These are phyloP conservation scores for Brenthis hecate DNA, from an alignment of 2,888 invertebrate genomes.

Conservation along the genomic window DNA sequence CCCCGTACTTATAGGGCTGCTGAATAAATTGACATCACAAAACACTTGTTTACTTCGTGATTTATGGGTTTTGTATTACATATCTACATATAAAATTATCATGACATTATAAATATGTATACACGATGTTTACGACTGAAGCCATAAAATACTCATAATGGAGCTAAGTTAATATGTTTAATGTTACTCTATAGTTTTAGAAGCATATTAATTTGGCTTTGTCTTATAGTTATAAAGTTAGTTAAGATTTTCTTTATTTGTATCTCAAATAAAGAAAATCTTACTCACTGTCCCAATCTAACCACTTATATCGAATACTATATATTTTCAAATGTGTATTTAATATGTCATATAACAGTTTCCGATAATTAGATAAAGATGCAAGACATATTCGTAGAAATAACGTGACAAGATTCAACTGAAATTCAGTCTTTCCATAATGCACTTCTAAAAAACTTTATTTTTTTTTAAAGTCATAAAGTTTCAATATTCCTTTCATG, in stretches of 20 bases:
- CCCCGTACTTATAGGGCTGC: constrained; percentile 16
- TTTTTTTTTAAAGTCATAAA: no score
- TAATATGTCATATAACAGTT: neutral
- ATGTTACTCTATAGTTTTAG: no score
- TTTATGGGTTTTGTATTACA: constrained; percentile 4
- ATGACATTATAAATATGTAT: neutral
- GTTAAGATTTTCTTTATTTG: no score
- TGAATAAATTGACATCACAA: constrained; percentile 17
- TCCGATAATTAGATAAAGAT: neutral
- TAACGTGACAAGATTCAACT: no score
- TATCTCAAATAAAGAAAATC: constrained; percentile 6
- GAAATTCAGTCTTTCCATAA: no score
- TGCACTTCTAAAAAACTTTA: no score
- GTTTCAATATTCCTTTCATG: neutral
- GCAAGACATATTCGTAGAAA: no score
- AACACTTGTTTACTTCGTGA: constrained; percentile 8
- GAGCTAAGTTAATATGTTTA: no score
- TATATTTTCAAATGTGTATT: neutral
- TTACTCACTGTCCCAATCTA: constrained; percentile 3
- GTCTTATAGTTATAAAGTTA: neutral
- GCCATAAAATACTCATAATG: no score
- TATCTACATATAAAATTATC: neutral
- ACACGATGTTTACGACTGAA: no score
- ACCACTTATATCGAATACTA: neutral
- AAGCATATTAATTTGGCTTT: neutral